A percentile compares a stretch with the other conserved stretches of the same genome.
phyloP scores from a whole-genome alignment of 2,113 vertebrate genomes.

The Gopherus flavomarginatus region DNA sequence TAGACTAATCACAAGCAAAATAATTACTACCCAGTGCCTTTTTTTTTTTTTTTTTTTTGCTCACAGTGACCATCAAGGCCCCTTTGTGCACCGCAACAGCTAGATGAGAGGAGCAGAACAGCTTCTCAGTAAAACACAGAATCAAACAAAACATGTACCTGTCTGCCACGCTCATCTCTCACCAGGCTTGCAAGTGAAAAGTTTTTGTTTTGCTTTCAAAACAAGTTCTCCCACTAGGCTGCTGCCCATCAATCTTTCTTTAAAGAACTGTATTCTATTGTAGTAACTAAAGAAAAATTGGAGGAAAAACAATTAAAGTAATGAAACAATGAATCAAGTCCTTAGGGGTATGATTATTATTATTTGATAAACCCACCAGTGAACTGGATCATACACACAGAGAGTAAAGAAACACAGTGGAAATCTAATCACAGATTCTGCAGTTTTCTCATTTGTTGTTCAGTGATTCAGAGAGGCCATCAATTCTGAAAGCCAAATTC shows the following conservation, averaged over 20 bases:
- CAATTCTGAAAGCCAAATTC: neutral
- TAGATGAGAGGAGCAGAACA: neutral
- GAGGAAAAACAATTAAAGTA: neutral
- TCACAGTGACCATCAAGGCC: neutral
- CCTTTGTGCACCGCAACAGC: neutral
- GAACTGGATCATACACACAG: neutral
- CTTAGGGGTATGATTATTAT: neutral
- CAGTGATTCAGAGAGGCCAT: neutral
- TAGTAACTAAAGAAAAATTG: neutral
- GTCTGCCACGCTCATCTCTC: neutral
- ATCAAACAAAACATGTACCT: neutral
- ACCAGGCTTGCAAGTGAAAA: neutral
- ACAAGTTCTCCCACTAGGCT: neutral
- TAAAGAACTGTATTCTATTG: neutral
- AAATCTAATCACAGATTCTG: neutral
- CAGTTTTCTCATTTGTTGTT: neutral
- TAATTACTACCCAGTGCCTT: neutral
- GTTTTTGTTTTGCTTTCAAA: fast-evolving
- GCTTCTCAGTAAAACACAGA: neutral
- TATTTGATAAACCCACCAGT: neutral
- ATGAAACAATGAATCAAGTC: neutral
- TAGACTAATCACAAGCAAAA: neutral
- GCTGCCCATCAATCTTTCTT: neutral
- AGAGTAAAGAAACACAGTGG: neutral
- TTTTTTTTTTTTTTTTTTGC: neutral